Evolutionary conservation across 1,140 invertebrate genomes (phyloP), one percentile per base, ranked within the genome.

Genomic region (Charaxes varanes): DNA sequence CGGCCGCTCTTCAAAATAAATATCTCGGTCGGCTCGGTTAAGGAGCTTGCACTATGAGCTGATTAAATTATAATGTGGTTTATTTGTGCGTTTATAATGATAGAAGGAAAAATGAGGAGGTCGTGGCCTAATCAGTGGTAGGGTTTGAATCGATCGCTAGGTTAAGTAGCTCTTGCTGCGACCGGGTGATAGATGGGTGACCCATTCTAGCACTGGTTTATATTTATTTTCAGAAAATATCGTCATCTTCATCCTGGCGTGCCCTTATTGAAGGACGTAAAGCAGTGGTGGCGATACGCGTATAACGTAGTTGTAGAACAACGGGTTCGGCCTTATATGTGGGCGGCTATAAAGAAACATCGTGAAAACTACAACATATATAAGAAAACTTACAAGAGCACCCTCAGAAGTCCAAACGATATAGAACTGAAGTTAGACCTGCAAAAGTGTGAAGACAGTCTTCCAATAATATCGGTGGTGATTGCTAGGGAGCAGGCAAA

Each of bases 401-500:
- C 88, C n/a, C 70, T 95, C 10, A 63, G 89, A 5, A 88, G 90
- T 58, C 91, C 90, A 0, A 90, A 91, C 24, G 89, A 93, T 52
- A 90, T 90, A 1, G 90, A 92, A 60, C 65, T 92, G 10, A 92
- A 91, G 59, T 47, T 91, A 28, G 91, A 93, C 69, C 66, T 94
- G 24, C 89, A 92, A 62, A 88, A 91, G 52, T 87, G 91, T 28
- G 93, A 95, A 76, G 92, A 94, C 49, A 86, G 83, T 36, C 73
- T 95, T 19, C 88, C 89, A 24, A 89, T 94, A 15, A 76, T 91
- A 22, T 93, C 92, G 34, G 92, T 95, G 12, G 86, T 94, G 1
- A 89, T 94, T 41, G 93, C 93, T 0, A 86, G 93, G 51, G 91
- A 94, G 71, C 89, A 94, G 47, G 92, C 92, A n/a, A 90, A 91